A percentile compares a stretch with the other conserved stretches of the same genome.
Evolutionary conservation across 2,113 vertebrate species (phyloP).

Genomic region (Platycercus adscitus): DNA sequence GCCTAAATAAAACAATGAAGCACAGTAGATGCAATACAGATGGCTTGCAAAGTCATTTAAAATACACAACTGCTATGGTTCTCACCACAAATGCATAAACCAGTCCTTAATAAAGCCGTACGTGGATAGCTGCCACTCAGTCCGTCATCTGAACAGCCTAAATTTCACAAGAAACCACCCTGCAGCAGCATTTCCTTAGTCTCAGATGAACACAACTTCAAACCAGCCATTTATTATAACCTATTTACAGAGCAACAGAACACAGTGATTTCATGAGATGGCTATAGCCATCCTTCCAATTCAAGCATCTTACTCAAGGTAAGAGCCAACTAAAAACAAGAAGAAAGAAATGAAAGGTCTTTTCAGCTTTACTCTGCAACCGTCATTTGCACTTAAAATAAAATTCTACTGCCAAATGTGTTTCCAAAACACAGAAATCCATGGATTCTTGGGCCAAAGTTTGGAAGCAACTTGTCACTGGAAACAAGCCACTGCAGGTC

Average conservation of each 20-base stretch:
- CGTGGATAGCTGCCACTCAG: accelerated
- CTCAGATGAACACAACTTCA: not conserved
- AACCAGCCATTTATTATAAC: not conserved
- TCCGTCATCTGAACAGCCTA: not conserved
- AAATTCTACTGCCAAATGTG: accelerated
- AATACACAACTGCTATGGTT: not conserved
- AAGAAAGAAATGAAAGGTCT: not conserved
- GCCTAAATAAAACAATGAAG: not conserved
- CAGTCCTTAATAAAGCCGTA: not conserved
- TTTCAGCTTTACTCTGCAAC: not conserved
- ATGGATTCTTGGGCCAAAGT: not conserved
- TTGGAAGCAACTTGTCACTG: not conserved
- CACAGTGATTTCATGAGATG: not conserved
- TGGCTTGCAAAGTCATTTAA: not conserved
- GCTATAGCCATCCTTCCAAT: not conserved
- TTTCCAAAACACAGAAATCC: not conserved
- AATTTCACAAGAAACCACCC: not conserved
- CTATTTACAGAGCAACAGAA: not conserved
- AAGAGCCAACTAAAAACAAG: not conserved
- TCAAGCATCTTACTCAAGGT: not conserved
- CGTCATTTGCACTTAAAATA: not conserved
- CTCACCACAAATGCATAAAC: not conserved
- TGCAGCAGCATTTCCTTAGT: not conserved
- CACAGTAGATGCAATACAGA: not conserved
- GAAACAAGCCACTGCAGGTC: not conserved